phyloP scores from a whole-genome alignment of 2,888 invertebrate genomes.

The Melipona bicolor region DNA sequence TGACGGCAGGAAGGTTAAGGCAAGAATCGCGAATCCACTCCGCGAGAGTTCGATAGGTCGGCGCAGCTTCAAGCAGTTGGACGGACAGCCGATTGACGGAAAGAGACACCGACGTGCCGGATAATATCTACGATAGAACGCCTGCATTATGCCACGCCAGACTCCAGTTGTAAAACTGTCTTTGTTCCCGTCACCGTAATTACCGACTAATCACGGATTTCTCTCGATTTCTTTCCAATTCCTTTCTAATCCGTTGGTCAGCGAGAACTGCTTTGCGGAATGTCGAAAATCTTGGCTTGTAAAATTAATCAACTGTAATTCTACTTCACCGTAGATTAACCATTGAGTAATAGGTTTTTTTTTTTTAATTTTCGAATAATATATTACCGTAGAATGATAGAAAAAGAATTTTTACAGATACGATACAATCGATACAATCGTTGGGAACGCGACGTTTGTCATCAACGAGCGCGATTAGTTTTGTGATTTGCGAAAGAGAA shows the following conservation, averaged over 20 bases:
- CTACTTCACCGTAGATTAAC: no score
- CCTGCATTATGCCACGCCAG: slow-evolving; percentile 51
- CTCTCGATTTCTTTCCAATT: not conserved
- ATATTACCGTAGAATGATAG: no score
- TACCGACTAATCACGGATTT: slow-evolving; percentile 59
- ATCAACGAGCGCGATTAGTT: not conserved
- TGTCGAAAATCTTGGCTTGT: not conserved
- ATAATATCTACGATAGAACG: slow-evolving; percentile 62
- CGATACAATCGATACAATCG: no score
- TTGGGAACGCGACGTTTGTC: no score
- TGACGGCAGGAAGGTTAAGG: slow-evolving; percentile 64
- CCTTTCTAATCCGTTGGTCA: slow-evolving; percentile 50
- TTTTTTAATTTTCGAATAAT: not conserved
- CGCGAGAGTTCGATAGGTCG: slow-evolving; percentile 59
- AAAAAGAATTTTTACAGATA: no score
- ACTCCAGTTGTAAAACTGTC: slow-evolving; percentile 49
- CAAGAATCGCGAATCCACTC: slow-evolving; percentile 48
- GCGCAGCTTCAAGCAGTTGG: slow-evolving; percentile 31
- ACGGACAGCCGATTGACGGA: slow-evolving; percentile 59
- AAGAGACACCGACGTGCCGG: slow-evolving; percentile 58
- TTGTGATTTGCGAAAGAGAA: not conserved
- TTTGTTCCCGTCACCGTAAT: slow-evolving; percentile 63
- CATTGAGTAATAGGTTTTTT: not conserved
- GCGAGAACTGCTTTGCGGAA: slow-evolving; percentile 17
- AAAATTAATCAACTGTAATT: not conserved